Evolutionary conservation across 2,113 vertebrate species (phyloP), one percentile per base, ranked within the genome.

Genomic region (Helogale parvula): DNA sequence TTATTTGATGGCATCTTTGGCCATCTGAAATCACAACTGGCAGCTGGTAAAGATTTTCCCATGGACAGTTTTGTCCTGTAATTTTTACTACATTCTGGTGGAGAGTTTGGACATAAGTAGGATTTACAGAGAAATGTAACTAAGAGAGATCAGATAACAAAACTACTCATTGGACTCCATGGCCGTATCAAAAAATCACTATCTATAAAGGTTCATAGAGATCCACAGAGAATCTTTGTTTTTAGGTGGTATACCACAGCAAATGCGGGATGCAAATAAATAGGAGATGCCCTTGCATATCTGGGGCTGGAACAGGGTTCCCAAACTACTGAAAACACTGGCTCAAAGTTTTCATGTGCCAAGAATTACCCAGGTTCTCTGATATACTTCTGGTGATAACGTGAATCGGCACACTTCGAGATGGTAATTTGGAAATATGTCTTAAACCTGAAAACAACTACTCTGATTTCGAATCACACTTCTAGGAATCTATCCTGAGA

Each of bases 291-390:
- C 23, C 12, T 93, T 85, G n/a, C 21, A 90, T 81, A 85, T 72
- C 25, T 95, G 60, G n/a, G 3, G 65, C 52, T 95, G 31, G 17
- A 25, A 85, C 69, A 96, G 65, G 4, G 21, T 82, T 93, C 47
- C 57, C 35, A 91, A 94, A 66, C 3, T 29, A 92, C 7, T 85
- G 66, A 95, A 92, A 96, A 79, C 79, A 90, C 50, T 85, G 50
- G 12, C 16, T 2, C 7, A 72, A 52, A 52, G 1, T 76, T 92
- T 38, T 92, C 25, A 52, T 3, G 54, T 84, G 65, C 11, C 33
- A 87, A 84, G 9, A 72, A 79, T 63, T 88, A 41, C 16, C 12
- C 72, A 66, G 38, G 16, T 50, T 88, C 23, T 88, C 54, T 90
- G 47, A 85, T 88, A 63, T 60, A 66, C 13, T 47, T 93, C 35